Base-by-base conservation (phyloP, 2,888 invertebrate species). In the Euzophera pinguis region DNA sequence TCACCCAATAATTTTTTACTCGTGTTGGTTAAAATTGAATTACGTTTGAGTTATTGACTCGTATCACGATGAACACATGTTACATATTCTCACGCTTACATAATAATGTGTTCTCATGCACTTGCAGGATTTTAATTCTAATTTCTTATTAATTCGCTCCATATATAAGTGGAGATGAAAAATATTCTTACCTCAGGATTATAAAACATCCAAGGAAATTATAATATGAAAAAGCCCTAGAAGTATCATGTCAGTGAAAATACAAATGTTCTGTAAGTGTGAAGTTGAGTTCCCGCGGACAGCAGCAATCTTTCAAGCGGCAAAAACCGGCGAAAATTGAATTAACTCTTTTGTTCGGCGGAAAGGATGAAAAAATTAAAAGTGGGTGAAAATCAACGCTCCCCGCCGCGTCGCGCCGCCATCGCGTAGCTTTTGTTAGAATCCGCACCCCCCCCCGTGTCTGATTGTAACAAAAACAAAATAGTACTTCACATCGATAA, bases 281-380 rank as follows among this genome's bases (percentile, higher is more conserved):
- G 10, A 32, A 32, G 1, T 32, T 10, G 32, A 9, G 13, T 1
- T 5, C 8, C 14, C 7, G n/a, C 38, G 16, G 12, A 10, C 16
- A 13, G 14, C 14, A 38, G 49, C 38, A 9, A 49, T 49, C 39
- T 49, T 14, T 39, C 39, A 32, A 7, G 13, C 34, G 41, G 12
- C 12, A 9, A 27, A 27, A 14, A 17, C 42, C 42, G 17, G 17
- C 42, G 50, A 35, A 43, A 50, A 41, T 50, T 43, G 45, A 42
- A 50, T 50, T 43, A 50, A 50, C 50, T 50, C 41, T 42, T 50
- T 50, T 43, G 42, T 50, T 43, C 39, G 8, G 1, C 9, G 39
- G 13, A 13, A 38, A 13, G 13, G 32, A 27, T 50, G 16, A 9
- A 49, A 50, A 49, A 49, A 50, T 50, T 42, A 50, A 50, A 41